Conservation (phyloP, 1,140 invertebrate genomes). For the Listronotus bonariensis region DNA sequence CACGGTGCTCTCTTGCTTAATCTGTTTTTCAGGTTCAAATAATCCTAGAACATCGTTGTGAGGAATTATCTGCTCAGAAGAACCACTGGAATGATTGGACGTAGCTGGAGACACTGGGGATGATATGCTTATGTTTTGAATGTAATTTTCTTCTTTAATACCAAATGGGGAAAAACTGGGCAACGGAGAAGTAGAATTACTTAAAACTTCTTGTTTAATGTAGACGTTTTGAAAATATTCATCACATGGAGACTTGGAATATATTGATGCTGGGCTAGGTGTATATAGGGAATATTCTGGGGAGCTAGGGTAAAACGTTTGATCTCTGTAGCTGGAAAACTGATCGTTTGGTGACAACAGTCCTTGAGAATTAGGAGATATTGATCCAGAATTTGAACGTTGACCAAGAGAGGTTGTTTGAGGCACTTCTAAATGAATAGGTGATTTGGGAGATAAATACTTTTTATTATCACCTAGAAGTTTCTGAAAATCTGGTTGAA, state of each 20-base stretch:
- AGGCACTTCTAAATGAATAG: conserved; percentile 52
- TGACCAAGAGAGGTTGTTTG: conserved; percentile 39
- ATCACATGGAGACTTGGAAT: conserved; percentile 45
- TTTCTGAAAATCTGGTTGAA: conserved; percentile 50
- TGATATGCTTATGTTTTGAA: conserved; percentile 30
- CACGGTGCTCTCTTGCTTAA: conserved; percentile 51
- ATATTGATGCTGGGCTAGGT: conserved; percentile 46
- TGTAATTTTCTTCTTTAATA: conserved; percentile 59
- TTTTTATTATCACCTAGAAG: conserved; percentile 45
- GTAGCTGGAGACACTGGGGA: conserved; percentile 41
- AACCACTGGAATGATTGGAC: conserved; percentile 39
- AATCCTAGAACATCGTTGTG: conserved; percentile 37
- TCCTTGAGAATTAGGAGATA: conserved; percentile 44
- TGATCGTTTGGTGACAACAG: conserved; percentile 50
- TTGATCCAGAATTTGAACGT: conserved; percentile 40
- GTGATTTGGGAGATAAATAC: conserved; percentile 35
- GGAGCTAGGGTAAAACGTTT: conserved; percentile 51
- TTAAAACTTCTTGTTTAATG: conserved; percentile 47
- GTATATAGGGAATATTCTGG: conserved; percentile 52
- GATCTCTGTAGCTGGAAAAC: conserved; percentile 40
- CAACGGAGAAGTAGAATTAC: conserved; percentile 45
- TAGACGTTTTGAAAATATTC: conserved; percentile 45
- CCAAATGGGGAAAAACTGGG: conserved; percentile 46
- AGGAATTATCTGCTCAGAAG: conserved; percentile 35
- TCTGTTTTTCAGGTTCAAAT: conserved; percentile 46